These are phyloP conservation scores for Halotydeus destructor DNA, from an alignment of 1,140 invertebrate species.

Conservation along the genomic window DNA sequence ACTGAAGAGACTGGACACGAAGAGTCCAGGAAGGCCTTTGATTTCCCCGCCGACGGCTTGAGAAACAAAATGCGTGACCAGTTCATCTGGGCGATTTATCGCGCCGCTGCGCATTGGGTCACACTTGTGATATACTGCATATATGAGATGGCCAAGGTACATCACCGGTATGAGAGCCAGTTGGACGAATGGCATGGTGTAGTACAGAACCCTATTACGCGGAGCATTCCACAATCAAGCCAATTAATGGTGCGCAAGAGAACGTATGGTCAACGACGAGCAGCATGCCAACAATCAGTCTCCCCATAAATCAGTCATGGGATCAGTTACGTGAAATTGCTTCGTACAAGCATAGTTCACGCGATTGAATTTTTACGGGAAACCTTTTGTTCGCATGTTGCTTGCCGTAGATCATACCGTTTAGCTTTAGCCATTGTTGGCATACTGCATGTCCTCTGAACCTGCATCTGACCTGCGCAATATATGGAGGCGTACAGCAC, in stretches of 20 bases:
- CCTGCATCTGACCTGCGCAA: conserved; percentile 61
- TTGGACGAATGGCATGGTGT: conserved; percentile 19
- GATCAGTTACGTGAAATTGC: too few species aligned
- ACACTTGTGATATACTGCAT: conserved; percentile 45
- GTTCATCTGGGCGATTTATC: conserved; percentile 27
- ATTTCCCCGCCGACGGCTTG: conserved; percentile 36
- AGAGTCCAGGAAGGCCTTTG: conserved; percentile 57
- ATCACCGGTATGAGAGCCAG: conserved; percentile 15
- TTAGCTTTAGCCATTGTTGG: conserved; percentile 35
- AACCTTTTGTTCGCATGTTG: too few species aligned
- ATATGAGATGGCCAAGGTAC: conserved; percentile 43
- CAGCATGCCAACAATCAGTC: too few species aligned
- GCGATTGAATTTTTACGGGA: too few species aligned
- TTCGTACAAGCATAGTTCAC: too few species aligned
- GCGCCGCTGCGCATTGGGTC: conserved; percentile 38
- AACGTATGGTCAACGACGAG: too few species aligned
- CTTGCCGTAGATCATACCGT: too few species aligned
- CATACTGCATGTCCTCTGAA: conserved; percentile 54
- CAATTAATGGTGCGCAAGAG: too few species aligned
- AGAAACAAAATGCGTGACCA: conserved; percentile 32
- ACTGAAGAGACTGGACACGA: conserved; percentile 58
- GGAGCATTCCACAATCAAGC: too few species aligned
- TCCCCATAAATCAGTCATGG: too few species aligned
- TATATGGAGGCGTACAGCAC: conserved; percentile 49
- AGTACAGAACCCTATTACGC: conserved; percentile 40